Conservation (phyloP, 2,113 vertebrate species). For the Corvus moneduloides region DNA sequence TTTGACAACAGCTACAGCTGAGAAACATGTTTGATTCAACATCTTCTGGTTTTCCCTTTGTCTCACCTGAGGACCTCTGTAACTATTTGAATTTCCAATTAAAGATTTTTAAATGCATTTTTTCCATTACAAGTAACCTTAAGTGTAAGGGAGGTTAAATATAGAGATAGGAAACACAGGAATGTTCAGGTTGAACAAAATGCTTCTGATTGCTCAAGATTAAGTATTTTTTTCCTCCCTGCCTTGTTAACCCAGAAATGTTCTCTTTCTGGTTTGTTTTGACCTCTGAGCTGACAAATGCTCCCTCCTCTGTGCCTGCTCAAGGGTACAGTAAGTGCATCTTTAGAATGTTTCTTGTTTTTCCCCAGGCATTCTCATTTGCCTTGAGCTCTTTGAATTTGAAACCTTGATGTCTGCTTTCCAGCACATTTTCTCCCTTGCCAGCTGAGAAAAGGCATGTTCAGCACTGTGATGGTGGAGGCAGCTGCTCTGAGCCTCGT, state of each 20-base stretch:
- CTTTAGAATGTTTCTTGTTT: not conserved
- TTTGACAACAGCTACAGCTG: not conserved
- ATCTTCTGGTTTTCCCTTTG: not conserved
- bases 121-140: not conserved
- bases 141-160: not conserved
- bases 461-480: not conserved
- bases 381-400: not conserved
- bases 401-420: not conserved
- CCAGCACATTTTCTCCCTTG: not conserved
- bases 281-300: not conserved
- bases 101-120: not conserved
- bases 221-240: not conserved
- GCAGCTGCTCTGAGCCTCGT: fast-evolving
- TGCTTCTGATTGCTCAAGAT: conserved; percentile 31
- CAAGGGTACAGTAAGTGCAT: not conserved
- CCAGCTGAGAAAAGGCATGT: not conserved
- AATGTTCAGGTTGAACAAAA: not conserved
- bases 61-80: not conserved
- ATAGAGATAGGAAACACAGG: not conserved
- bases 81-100: not conserved
- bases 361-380: fast-evolving
- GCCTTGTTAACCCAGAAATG: not conserved
- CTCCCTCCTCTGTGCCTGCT: not conserved
- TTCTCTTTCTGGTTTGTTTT: not conserved
- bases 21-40: not conserved